A percentile compares a stretch with the other conserved stretches of the same genome.
phyloP scores from a whole-genome alignment of 1,140 invertebrate species.

The Ceratosolen fusciceps region DNA sequence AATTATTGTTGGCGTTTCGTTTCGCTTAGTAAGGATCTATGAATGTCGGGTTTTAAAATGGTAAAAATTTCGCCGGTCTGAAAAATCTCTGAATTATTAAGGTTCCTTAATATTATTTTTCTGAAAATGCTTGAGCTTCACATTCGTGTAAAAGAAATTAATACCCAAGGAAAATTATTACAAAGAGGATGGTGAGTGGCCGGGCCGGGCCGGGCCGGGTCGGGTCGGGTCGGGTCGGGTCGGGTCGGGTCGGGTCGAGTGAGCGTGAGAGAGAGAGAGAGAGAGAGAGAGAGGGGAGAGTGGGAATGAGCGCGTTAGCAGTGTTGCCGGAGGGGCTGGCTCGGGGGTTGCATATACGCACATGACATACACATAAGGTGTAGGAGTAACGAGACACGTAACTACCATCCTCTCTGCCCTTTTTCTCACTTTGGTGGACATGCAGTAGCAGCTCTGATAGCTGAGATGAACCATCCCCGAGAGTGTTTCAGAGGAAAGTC shows the following conservation, averaged over 20 bases:
- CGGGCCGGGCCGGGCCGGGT: too few species aligned
- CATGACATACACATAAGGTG: neutral
- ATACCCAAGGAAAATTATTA: neutral
- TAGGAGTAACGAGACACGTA: neutral
- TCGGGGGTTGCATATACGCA: too few species aligned
- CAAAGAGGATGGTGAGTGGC: neutral
- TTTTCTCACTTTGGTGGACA: neutral
- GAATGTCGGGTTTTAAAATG: neutral
- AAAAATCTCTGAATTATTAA: too few species aligned
- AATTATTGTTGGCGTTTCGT: neutral
- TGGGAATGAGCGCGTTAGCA: too few species aligned
- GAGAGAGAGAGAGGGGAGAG: neutral
- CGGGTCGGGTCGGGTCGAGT: too few species aligned
- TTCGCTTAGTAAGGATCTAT: neutral
- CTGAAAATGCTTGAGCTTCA: too few species aligned
- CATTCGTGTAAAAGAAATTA: neutral
- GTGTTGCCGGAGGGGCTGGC: too few species aligned
- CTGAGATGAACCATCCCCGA: constrained; percentile 9
- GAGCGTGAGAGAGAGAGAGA: neutral
- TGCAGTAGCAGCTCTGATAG: constrained; percentile 11
- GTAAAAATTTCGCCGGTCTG: too few species aligned
- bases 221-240: too few species aligned
- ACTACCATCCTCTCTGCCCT: neutral
- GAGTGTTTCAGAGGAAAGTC: constrained; percentile 17
- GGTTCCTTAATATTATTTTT: too few species aligned